These are phyloP conservation scores for Cyclargus thomasi DNA, from an alignment of 1,140 invertebrate species.

Conservation along the genomic window DNA sequence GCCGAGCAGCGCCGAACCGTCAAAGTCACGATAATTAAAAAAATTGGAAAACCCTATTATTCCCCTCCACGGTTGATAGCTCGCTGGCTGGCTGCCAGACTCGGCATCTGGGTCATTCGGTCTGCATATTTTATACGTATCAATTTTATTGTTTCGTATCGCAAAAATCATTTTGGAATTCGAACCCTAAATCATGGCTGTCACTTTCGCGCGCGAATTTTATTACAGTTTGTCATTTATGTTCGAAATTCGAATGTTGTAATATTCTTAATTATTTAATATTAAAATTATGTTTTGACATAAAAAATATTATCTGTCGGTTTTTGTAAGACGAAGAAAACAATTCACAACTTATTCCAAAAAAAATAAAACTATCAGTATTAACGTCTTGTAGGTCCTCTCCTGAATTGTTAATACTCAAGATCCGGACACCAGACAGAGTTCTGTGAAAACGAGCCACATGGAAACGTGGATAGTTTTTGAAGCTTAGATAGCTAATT, in stretches of 20 bases:
- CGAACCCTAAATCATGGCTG: slow-evolving; percentile 8
- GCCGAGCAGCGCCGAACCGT: slow-evolving; percentile 43
- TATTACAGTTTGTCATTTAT: background rate
- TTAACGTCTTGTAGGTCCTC: too few relatives aligned
- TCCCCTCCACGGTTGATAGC: slow-evolving; percentile 57
- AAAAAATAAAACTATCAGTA: too few relatives aligned
- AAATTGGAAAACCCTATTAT: slow-evolving; percentile 62
- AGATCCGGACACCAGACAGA: too few relatives aligned
- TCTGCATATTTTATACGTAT: slow-evolving; percentile 43
- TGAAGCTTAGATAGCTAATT: too few relatives aligned
- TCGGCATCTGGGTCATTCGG: slow-evolving; percentile 57
- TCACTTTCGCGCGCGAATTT: slow-evolving; percentile 7
- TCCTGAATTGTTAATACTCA: too few relatives aligned
- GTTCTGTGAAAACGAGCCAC: too few relatives aligned
- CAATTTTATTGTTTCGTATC: slow-evolving; percentile 42
- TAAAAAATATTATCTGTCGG: too few relatives aligned
- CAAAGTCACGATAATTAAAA: slow-evolving; percentile 70
- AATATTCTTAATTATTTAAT: background rate
- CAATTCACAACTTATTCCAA: too few relatives aligned
- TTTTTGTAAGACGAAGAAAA: too few relatives aligned
- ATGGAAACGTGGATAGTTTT: too few relatives aligned
- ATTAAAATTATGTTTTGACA: too few relatives aligned
- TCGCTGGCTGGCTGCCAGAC: slow-evolving; percentile 55
- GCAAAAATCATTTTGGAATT: slow-evolving; percentile 30
- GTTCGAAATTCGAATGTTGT: background rate